A percentile compares a stretch with the other conserved stretches of the same genome.
Conservation (phyloP, 1,140 invertebrate genomes). For the Thaumatotibia leucotreta region DNA sequence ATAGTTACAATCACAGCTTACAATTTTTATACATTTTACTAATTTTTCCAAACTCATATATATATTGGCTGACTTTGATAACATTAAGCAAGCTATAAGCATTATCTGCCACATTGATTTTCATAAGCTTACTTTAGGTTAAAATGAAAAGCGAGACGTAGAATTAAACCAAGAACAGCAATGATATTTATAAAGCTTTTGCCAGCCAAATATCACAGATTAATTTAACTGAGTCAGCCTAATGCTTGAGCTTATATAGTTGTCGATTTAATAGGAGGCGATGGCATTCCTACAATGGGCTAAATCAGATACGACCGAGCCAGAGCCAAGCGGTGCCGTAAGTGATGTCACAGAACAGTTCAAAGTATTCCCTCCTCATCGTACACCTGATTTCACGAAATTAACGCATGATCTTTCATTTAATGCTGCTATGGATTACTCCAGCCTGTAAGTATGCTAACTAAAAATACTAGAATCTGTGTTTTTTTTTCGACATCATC, state of each 20-base stretch:
- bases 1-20: not conserved
- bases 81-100: not conserved
- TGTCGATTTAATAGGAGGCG: constrained; percentile 68
- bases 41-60: not conserved
- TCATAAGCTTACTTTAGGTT: not conserved
- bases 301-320: constrained; percentile 61
- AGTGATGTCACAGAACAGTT: constrained; percentile 65
- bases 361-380: constrained; percentile 53
- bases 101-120: not conserved
- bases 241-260: constrained; percentile 55
- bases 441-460: constrained; percentile 69
- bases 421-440: constrained; percentile 67
- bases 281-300: constrained; percentile 68
- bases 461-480: constrained; percentile 19
- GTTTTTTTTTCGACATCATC: not conserved
- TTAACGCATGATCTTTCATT: constrained; percentile 70
- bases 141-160: not conserved
- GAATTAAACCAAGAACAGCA: not conserved
- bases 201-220: not conserved
- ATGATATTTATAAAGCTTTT: not conserved
- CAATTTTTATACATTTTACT: not conserved
- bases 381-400: constrained; percentile 63
- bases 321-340: constrained; percentile 70
- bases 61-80: not conserved
- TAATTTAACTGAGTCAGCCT: not conserved